phyloP scores from a whole-genome alignment of 2,888 invertebrate species.

The Tetragonisca angustula region DNA sequence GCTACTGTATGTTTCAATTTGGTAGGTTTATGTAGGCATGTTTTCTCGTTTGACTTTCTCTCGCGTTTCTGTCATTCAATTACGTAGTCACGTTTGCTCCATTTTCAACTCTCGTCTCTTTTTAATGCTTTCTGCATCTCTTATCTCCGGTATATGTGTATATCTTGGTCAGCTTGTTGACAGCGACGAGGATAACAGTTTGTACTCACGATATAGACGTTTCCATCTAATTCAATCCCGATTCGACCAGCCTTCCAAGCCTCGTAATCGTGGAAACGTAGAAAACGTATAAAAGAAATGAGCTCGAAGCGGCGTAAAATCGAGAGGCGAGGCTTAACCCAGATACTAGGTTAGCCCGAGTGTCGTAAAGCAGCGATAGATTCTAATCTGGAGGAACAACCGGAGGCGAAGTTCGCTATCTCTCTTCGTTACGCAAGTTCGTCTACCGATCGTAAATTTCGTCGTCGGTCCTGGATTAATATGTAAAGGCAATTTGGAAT shows the following conservation, averaged over 20 bases:
- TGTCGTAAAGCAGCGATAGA: conserved; percentile 16
- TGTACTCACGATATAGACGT: not conserved
- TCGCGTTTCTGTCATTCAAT: not conserved
- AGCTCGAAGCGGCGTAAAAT: not conserved
- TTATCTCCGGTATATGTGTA: not conserved
- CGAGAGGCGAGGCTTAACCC: conserved; percentile 1
- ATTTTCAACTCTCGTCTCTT: not conserved
- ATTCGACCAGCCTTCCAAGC: not conserved
- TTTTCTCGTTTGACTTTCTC: not conserved
- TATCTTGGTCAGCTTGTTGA: not conserved
- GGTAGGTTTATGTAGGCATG: too few species aligned
- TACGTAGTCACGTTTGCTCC: not conserved
- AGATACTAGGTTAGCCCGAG: not conserved
- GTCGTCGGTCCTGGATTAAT: conserved; percentile 37
- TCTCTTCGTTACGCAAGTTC: conserved; percentile 31
- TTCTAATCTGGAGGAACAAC: conserved; percentile 15
- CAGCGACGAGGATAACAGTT: not conserved
- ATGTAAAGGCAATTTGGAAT: conserved; percentile 34
- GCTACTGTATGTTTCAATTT: too few species aligned
- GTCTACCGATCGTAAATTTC: conserved; percentile 34
- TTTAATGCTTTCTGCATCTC: not conserved
- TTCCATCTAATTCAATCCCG: not conserved
- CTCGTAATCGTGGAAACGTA: not conserved
- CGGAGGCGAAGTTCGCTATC: conserved; percentile 24
- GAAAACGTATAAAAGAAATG: not conserved